These are phyloP conservation scores for Hermaeophaga mercurialis DNA, from an alignment of 2,888 invertebrate species.

Conservation along the genomic window DNA sequence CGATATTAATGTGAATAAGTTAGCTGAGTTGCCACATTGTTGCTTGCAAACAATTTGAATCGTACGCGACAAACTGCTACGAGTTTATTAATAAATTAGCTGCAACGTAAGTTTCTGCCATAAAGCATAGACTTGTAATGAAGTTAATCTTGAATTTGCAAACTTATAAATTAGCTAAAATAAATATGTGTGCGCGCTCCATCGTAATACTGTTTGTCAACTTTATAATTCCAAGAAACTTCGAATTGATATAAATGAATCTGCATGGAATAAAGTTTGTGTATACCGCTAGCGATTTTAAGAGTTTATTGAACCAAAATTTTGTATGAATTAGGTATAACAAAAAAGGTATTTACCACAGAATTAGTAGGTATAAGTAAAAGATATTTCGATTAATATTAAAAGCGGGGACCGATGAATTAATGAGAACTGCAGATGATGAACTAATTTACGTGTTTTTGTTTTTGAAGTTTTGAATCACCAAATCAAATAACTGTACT, in stretches of 20 bases:
- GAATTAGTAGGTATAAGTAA: no score
- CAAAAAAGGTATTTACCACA: no score
- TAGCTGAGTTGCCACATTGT: background rate
- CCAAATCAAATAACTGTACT: no score
- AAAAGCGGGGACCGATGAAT: no score
- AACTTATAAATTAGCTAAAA: slow-evolving; percentile 3
- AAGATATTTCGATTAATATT: no score
- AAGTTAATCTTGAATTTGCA: slow-evolving; percentile 2
- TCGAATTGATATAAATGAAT: background rate
- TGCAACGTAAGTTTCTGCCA: slow-evolving; percentile 1
- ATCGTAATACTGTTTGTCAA: background rate
- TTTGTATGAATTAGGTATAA: no score
- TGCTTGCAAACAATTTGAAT: slow-evolving; percentile 10
- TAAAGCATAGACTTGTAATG: background rate
- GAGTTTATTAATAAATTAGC: slow-evolving; percentile 16
- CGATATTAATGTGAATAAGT: background rate
- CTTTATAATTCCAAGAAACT: background rate
- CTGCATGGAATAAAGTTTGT: no score
- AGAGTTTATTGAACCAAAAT: no score
- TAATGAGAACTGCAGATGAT: no score
- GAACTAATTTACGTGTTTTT: no score
- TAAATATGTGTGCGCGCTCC: background rate
- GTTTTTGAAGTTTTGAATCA: no score
- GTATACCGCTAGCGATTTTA: no score
- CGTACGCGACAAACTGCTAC: background rate